Base-by-base conservation (phyloP, 2,113 vertebrate genomes). In the Nothobranchius furzeri region DNA sequence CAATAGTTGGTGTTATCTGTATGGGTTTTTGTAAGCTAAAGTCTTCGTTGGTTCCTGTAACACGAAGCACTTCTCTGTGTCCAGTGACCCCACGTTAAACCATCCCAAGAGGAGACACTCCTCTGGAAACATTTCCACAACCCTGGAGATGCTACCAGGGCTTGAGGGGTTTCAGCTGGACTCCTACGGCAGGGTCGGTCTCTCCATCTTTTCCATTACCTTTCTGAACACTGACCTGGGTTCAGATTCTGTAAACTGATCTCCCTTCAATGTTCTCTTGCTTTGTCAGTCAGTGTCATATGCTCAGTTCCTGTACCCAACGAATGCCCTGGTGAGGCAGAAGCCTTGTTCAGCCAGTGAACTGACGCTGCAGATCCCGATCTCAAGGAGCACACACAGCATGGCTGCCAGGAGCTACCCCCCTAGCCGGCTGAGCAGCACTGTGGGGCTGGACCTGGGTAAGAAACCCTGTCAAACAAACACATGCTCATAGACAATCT, bases 121-220 rank as follows among this genome's bases (percentile, higher is more conserved):
- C 0, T 99, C 96, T 0, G 95, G 96, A 0, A 96, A 95, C 60
- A 91, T 95, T 66, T 93, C 95, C 8, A 85, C 93, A 45, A 92
- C 94, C n/a, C 90, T 95, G 0, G 97, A 99, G 91, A 95, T 96
- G 93, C 91, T 96, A 49, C 94, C 96, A 14, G 95, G 96, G 2
- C 84, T 99, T 51, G 98, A 99, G 88, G 96, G 95, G 0, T 96
- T 98, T 49, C 96, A 98, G 48, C 87, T 98, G 68, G 96, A 95
- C 67, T 93, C 94, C 2, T 98, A 97, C 0, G 95, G 95, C 78
- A 94, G 96, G 94, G 98, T 95, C 93, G 30, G 48, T 10, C 8
- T 36, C 15, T 1, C 9, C 20, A 14, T 12, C 60, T 14, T 12
- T 4, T 15, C 47, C 6, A 30, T 49, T n/a, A 37, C 37, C 20